Evolutionary conservation across 2,888 invertebrate species (phyloP).

Genomic region (Liopterus haemorrhoidalis): DNA sequence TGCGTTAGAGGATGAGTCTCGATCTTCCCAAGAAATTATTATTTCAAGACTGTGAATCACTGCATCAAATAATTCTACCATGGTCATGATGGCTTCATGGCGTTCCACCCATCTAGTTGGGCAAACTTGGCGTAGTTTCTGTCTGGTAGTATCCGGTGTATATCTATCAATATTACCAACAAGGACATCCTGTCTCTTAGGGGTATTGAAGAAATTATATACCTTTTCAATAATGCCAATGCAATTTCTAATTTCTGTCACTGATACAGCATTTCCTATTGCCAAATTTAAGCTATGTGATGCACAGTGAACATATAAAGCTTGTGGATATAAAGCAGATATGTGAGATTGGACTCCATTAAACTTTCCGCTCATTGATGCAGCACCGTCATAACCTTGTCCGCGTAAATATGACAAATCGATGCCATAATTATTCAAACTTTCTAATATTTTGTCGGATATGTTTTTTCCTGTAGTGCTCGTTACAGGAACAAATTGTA

Average conservation of each 20-base stretch:
- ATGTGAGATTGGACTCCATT: constrained; percentile 30
- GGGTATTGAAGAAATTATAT: constrained; percentile 18
- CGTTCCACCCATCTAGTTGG: constrained; percentile 3
- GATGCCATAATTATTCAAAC: constrained; percentile 25
- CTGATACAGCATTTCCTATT: constrained; percentile 28
- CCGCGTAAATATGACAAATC: constrained; percentile 26
- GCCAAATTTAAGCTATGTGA: constrained; percentile 34
- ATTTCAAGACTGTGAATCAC: not conserved
- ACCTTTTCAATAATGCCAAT: constrained; percentile 25
- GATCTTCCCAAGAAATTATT: not conserved
- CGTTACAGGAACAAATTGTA: constrained; percentile 31
- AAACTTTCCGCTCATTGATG: constrained; percentile 30
- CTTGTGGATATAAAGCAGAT: constrained; percentile 20
- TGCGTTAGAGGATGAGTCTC: constrained; percentile 8
- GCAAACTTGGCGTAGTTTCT: constrained; percentile 3
- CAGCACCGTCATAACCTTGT: constrained; percentile 34
- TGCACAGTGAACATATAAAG: constrained; percentile 34
- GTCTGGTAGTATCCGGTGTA: not conserved
- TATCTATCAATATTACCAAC: not conserved
- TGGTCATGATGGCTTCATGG: not conserved
- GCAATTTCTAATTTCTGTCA: constrained; percentile 30
- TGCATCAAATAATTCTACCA: constrained; percentile 3
- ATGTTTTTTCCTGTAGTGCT: constrained; percentile 27
- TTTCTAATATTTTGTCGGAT: constrained; percentile 22
- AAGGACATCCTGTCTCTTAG: constrained; percentile 8